Conservation (phyloP, 2,113 vertebrate species). For the Tupaia chinensis region DNA sequence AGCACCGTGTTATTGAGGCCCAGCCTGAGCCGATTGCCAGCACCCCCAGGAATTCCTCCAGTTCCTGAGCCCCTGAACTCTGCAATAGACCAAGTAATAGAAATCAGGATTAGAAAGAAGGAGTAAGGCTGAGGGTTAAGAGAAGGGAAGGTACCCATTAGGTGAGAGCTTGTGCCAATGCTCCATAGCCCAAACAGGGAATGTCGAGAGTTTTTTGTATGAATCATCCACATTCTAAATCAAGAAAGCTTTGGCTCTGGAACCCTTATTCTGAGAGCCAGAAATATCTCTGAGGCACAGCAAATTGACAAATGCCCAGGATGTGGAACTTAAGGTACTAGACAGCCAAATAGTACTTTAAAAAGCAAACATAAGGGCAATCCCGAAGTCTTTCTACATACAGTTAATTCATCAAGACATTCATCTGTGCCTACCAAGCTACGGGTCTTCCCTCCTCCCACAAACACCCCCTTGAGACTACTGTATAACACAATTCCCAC, state of each 20-base stretch:
- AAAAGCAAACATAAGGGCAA: not conserved
- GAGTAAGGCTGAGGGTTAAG: not conserved
- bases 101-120: not conserved
- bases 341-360: not conserved
- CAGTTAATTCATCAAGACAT: not conserved
- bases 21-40: not conserved
- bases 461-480: not conserved
- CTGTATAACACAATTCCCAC: not conserved
- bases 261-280: not conserved
- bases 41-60: not conserved
- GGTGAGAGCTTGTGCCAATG: not conserved
- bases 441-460: not conserved
- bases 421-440: not conserved
- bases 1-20: not conserved
- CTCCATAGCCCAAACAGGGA: not conserved
- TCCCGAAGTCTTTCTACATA: not conserved
- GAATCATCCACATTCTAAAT: constrained; percentile 1
- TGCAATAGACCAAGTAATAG: not conserved
- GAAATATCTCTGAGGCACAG: not conserved
- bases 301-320: not conserved
- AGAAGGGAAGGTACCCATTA: not conserved
- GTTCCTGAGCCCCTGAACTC: not conserved
- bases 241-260: not conserved
- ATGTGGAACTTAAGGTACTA: not conserved
- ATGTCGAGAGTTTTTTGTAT: not conserved